Evolutionary conservation across 23 tunicate species (phyloP).

Genomic region (Phallusia fumigata): DNA sequence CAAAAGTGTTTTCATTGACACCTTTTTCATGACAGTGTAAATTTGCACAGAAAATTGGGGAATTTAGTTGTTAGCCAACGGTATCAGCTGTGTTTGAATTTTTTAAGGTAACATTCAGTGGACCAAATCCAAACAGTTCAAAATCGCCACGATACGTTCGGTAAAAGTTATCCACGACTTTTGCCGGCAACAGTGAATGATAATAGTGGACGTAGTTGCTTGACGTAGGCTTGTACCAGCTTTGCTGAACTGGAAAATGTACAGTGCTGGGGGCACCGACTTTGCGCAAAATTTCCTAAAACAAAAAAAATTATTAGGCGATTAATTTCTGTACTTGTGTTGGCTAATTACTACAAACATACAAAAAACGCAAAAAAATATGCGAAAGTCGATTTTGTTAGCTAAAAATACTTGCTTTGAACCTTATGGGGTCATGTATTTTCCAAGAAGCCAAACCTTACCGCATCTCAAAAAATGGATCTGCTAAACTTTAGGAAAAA

Average conservation of each 20-base stretch:
- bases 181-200: constrained; percentile 16
- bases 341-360: no score
- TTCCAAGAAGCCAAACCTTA: no score
- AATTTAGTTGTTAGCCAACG: no score
- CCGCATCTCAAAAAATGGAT: not conserved
- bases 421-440: no score
- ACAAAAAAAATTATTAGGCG: not conserved
- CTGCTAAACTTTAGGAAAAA: not conserved
- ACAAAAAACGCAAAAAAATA: no score
- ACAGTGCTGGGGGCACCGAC: constrained; percentile 67
- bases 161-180: constrained; percentile 17
- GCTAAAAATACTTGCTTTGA: no score
- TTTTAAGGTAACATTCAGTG: constrained; percentile 15
- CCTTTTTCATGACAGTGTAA: no score
- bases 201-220: constrained; percentile 29
- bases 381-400: no score
- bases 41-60: no score
- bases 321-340: no score
- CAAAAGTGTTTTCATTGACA: no score
- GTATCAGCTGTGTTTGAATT: no score
- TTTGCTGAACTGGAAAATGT: constrained; percentile 76
- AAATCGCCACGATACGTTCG: constrained; percentile 17
- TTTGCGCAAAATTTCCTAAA: constrained; percentile 42
- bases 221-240: constrained; percentile 79
- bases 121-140: constrained; percentile 22